Conservation (phyloP, 1,140 invertebrate genomes). For the Oppia nitens region DNA sequence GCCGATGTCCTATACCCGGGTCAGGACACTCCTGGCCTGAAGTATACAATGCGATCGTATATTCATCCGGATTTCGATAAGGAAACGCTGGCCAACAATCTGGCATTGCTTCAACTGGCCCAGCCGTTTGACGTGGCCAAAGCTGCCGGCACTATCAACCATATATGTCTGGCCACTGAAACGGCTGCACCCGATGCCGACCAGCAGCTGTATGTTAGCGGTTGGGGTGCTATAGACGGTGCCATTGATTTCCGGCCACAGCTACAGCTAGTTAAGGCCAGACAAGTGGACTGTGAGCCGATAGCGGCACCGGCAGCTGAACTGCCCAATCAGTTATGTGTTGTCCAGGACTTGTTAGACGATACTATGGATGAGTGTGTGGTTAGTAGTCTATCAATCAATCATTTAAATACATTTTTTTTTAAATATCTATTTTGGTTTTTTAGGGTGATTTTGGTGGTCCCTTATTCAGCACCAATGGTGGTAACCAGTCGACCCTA, state of each 20-base stretch:
- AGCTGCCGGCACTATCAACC: slow-evolving; percentile 3
- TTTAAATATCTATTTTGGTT: not conserved
- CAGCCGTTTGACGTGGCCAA: slow-evolving; percentile 3
- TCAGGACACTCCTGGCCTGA: not conserved
- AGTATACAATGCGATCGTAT: not conserved
- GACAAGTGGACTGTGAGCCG: not conserved
- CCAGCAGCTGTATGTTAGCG: not conserved
- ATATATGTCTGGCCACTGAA: not conserved
- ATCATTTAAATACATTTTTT: not conserved
- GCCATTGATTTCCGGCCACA: not conserved
- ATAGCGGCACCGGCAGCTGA: not conserved
- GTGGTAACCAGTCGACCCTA: not conserved
- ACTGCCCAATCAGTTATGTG: slow-evolving; percentile 8
- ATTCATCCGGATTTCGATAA: slow-evolving; percentile 9
- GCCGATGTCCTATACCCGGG: slow-evolving; percentile 1
- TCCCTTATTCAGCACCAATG: not conserved
- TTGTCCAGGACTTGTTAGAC: not conserved
- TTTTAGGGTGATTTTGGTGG: slow-evolving; percentile 9
- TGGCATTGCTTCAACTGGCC: slow-evolving; percentile 4
- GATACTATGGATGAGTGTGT: not conserved
- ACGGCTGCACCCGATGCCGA: not conserved
- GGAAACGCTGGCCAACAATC: not conserved
- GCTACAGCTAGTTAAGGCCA: not conserved
- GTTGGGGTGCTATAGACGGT: not conserved
- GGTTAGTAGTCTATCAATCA: not conserved